phyloP scores from a whole-genome alignment of 64 coral and sea anemone genomes.

The Pocillopora verrucosa region DNA sequence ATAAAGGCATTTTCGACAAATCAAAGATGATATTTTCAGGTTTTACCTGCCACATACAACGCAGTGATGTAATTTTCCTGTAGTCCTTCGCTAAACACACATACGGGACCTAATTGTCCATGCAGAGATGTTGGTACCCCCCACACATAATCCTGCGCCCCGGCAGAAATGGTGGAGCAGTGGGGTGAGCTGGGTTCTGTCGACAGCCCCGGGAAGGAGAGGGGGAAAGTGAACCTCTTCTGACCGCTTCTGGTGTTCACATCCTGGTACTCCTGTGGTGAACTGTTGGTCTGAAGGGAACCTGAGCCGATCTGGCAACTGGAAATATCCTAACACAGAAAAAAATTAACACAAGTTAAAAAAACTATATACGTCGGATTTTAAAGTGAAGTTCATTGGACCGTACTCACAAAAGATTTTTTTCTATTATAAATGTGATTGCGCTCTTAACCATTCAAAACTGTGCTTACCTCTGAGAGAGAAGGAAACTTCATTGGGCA shows the following conservation, averaged over 20 bases:
- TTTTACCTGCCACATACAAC: slow-evolving; percentile 71
- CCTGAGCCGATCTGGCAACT: slow-evolving; percentile 87
- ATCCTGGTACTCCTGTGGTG: slow-evolving; percentile 11
- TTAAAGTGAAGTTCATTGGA: too few species aligned
- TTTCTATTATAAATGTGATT: too few species aligned
- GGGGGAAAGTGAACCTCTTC: slow-evolving; percentile 37
- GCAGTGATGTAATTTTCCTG: slow-evolving; percentile 58
- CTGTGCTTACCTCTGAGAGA: slow-evolving; percentile 66
- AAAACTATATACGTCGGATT: neutral
- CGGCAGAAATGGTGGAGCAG: slow-evolving; percentile 58
- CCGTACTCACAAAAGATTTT: too few species aligned
- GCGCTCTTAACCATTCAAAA: too few species aligned
- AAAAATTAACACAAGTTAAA: neutral
- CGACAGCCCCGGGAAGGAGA: slow-evolving; percentile 32
- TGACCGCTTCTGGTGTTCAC: slow-evolving; percentile 5
- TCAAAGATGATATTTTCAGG: neutral
- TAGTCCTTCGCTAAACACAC: slow-evolving; percentile 84
- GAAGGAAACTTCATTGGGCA: slow-evolving; percentile 79
- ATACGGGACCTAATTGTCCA: slow-evolving; percentile 92
- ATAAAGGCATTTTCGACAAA: too few species aligned
- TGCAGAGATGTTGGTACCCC: slow-evolving; percentile 83
- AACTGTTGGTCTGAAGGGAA: slow-evolving; percentile 20
- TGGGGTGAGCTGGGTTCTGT: slow-evolving; percentile 41
- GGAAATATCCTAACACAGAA: slow-evolving; percentile 62
- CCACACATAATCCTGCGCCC: slow-evolving; percentile 89